Base-by-base conservation (phyloP, 2,888 invertebrate species). In the Cacoxenus indagator region DNA sequence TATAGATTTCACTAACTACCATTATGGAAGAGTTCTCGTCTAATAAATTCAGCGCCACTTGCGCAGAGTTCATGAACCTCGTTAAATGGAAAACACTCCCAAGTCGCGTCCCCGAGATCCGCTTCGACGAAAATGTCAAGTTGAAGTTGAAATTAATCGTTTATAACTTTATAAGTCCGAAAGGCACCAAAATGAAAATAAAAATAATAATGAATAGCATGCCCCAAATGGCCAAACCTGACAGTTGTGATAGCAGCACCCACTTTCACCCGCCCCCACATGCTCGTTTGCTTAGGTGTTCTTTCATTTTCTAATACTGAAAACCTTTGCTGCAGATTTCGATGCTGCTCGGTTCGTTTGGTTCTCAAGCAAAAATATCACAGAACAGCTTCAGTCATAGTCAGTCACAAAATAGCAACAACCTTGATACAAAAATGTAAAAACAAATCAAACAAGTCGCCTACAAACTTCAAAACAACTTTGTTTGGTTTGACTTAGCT, bases 71-170 rank as follows among this genome's bases (percentile, higher is more conserved):
- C 37, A 37, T 37, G 37, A 1, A 37, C 37, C 37, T 37, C 37
- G 37, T 14, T 37, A 37, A n/a, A n/a, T 37, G 9, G 37, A 37
- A 37, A 37, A 8, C 8, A 11, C 14, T 37, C 5, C 8, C 37
- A 14, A 37, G 37, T 8, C 37, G 14, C 37, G 37, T 37, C 37
- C 2, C 37, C 14, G 8, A 11, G 37, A 8, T 37, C 37, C 37
- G 2, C 37, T 37, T n/a, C 37, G 8, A 37, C 37, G 14, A 14
- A 37, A 37, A 54, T 22, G 43, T 70, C 71, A 65, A 78, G 74
- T 70, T 72, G 17, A 62, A 62, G 29, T 70, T 73, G 68, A 76
- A 75, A 75, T 67, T 70, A 78, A 80, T 80, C 75, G 67, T 65
- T 70, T 68, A 76, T 75, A 69, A 54, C 62, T 65, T 43, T 65